Evolutionary conservation across 2,797 vertebrate genomes (phyloP), one percentile per base, ranked within the genome.

Genomic region (Notoglanidium macrostoma): DNA sequence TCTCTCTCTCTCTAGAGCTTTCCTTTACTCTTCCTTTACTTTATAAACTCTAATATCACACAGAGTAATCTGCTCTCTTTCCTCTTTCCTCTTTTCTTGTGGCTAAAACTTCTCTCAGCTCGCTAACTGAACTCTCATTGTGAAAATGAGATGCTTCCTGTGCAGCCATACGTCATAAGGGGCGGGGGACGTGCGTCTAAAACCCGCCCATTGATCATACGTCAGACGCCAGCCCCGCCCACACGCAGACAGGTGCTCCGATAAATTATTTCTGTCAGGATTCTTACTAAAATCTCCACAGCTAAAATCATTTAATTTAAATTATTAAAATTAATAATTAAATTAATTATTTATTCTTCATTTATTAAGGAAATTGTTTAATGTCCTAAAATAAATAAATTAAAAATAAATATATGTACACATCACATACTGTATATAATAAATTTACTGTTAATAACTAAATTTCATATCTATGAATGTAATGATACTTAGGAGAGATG

Each of bases 141-240:
- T 90, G 84, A 87, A 90, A 82, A 86, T 57, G 44, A 87, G 85
- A 84, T 80, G 88, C 91, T 92, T 92, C 91, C 91, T 91, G 91
- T 87, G 68, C 85, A 77, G 77, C 51, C 84, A 85, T 63, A 82
- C 79, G 79, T 82, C 54, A 63, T 6, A 12, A 10, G 14, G n/a
- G 79, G 68, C 84, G 85, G 84, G 85, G 77, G 59, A 67, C 23
- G 32, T 9, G 29, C 32, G 32, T 15, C 0, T 1, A 63, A 7
- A 3, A 35, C 23, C 15, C 5, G 55, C 83, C 70, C 67, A 57
- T 0, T 0, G 0, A 0, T 0, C 7, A 0, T 1, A n/a, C 59
- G 59, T 82, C 79, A 19, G 14, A 0, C 59, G 21, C 7, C 0
- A 8, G 44, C 0, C 15, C 40, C 79, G 57, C 57, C 59, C 26